Percentiles rank a stretch among this genome's conserved stretches.
Conservation (phyloP, 37 sponge, comb jelly and placozoan genomes). For the Dysidea cf. avara region DNA sequence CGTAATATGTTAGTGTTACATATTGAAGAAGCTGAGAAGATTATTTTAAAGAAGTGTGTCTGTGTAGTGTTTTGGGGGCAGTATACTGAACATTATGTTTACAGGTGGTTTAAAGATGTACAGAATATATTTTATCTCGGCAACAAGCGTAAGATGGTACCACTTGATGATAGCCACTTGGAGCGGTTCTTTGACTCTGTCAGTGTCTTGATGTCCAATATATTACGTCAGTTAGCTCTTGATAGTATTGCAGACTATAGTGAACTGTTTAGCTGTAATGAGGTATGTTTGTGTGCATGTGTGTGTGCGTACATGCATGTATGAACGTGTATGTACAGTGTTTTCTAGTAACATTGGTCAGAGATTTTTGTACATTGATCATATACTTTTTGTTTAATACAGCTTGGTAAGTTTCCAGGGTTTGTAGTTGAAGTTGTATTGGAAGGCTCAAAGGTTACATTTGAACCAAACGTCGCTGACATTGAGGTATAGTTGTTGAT, state of each 20-base stretch:
- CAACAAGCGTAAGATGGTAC: slow-evolving; percentile 89
- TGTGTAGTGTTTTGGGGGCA: not conserved
- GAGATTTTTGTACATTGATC: too few species aligned
- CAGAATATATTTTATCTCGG: slow-evolving; percentile 95
- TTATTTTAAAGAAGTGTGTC: slow-evolving; percentile 75
- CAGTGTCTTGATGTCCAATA: slow-evolving; percentile 82
- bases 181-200: slow-evolving; percentile 82
- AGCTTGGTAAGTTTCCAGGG: slow-evolving; percentile 59
- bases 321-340: too few species aligned
- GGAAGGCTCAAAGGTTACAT: slow-evolving; percentile 65
- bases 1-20: slow-evolving; percentile 62
- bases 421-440: slow-evolving; percentile 81
- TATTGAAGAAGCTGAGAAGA: slow-evolving; percentile 72
- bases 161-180: slow-evolving; percentile 63
- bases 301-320: too few species aligned
- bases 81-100: not conserved
- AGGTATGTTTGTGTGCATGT: slow-evolving; percentile 10
- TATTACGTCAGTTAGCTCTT: slow-evolving; percentile 77
- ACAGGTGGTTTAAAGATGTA: slow-evolving; percentile 95
- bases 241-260: slow-evolving; percentile 69
- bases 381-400: too few species aligned
- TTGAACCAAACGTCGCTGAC: slow-evolving; percentile 80
- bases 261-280: slow-evolving; percentile 61
- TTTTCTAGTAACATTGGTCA: too few species aligned
- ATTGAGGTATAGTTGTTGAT: slow-evolving; percentile 55